A percentile compares a stretch with the other conserved stretches of the same genome.
Conservation (phyloP, 2,113 vertebrate genomes). For the Hemichromis elongatus region DNA sequence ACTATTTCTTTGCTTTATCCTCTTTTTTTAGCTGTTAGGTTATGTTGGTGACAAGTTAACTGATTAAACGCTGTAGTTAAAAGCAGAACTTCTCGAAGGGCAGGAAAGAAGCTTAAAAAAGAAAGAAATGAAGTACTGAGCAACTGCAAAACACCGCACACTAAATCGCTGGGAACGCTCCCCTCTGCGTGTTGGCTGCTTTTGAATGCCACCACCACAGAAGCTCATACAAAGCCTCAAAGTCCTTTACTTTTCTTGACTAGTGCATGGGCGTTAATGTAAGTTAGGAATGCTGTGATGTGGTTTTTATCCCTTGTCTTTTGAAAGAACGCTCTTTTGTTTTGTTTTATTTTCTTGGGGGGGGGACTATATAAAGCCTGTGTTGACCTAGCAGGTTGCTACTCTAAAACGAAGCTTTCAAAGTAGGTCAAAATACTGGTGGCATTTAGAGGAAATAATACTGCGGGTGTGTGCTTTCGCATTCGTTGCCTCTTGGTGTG, state of each 20-base stretch:
- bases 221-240: not conserved
- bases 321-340: not conserved
- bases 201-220: not conserved
- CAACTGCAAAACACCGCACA: not conserved
- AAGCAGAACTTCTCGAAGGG: not conserved
- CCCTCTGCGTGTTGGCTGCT: not conserved
- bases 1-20: not conserved
- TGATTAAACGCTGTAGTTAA: not conserved
- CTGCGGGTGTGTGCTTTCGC: not conserved
- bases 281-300: not conserved
- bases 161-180: not conserved
- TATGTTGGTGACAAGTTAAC: not conserved
- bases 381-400: not conserved
- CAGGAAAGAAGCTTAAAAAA: not conserved
- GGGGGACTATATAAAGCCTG: not conserved
- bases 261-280: not conserved
- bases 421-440: slow-evolving; percentile 22
- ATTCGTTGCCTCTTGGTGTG: not conserved
- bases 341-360: not conserved
- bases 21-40: not conserved
- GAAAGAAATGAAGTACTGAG: not conserved
- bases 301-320: not conserved
- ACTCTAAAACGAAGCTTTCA: not conserved
- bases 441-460: not conserved
- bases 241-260: not conserved